Percentiles rank a stretch among this genome's conserved stretches.
Conservation (phyloP, 2,113 vertebrate genomes). For the Strigops habroptila region DNA sequence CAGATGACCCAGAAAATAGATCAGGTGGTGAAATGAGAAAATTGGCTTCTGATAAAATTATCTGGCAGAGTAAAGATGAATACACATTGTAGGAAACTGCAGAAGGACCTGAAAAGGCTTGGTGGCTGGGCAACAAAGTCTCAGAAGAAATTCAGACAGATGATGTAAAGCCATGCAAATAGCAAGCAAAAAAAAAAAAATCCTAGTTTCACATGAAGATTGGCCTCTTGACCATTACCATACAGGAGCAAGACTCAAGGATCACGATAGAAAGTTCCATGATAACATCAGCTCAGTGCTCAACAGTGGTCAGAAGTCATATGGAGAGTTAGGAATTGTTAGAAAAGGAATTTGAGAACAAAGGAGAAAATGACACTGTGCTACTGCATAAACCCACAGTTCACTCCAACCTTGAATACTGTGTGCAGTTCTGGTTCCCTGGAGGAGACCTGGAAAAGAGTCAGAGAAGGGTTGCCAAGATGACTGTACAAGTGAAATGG, state of each 20-base stretch:
- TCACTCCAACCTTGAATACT: not conserved
- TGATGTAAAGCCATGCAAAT: accelerated
- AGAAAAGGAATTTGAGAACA: not conserved
- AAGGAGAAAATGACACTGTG: not conserved
- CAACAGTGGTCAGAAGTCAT: not conserved
- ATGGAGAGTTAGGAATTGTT: not conserved
- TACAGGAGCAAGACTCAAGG: not conserved
- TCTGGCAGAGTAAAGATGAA: not conserved
- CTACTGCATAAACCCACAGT: not conserved
- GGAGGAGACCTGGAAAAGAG: not conserved
- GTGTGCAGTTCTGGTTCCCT: not conserved
- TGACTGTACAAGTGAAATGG: not conserved
- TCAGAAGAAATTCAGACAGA: not conserved
- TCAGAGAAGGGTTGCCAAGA: not conserved
- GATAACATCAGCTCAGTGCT: not conserved
- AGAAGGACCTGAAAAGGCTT: not conserved
- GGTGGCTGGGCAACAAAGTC: not conserved
- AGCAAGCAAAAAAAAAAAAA: not conserved
- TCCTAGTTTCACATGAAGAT: not conserved
- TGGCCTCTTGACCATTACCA: not conserved
- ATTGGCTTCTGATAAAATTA: not conserved
- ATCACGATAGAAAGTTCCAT: not conserved
- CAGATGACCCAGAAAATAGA: not conserved
- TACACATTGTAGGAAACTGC: not conserved
- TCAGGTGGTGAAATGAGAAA: not conserved